These are phyloP conservation scores for Neolamprologus caudopunctatus DNA, from an alignment of 2,113 vertebrate species.

Conservation along the genomic window DNA sequence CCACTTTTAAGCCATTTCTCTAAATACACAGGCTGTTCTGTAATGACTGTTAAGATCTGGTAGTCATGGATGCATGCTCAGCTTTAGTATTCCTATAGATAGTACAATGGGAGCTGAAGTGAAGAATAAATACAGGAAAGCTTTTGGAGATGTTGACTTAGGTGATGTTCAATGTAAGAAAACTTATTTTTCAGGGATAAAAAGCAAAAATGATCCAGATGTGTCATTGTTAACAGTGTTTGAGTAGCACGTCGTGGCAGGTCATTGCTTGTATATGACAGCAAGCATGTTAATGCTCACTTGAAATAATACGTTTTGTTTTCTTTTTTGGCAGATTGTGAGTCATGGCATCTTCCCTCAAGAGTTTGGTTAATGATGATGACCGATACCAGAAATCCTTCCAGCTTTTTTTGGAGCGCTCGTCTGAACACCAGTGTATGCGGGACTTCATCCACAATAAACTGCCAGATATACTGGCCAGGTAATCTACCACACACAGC, in stretches of 20 bases:
- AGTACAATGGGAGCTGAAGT: not conserved
- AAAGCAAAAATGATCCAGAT: not conserved
- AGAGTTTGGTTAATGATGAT: slow-evolving; percentile 65
- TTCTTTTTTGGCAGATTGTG: slow-evolving; percentile 8
- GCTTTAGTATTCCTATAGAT: not conserved
- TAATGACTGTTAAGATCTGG: not conserved
- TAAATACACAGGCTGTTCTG: not conserved
- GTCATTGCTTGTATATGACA: not conserved
- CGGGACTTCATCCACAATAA: slow-evolving; percentile 71
- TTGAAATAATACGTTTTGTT: not conserved
- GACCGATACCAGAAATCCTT: slow-evolving; percentile 74
- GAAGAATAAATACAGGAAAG: not conserved
- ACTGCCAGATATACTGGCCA: slow-evolving; percentile 68
- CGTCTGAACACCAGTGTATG: slow-evolving; percentile 83
- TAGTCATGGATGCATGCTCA: not conserved
- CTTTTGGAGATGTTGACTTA: not conserved
- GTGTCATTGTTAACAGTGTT: not conserved
- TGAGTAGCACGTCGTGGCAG: not conserved
- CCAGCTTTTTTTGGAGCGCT: slow-evolving; percentile 77
- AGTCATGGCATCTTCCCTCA: slow-evolving; percentile 64
- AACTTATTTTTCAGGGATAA: not conserved
- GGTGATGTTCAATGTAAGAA: not conserved
- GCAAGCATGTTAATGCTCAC: not conserved
- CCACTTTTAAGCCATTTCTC: not conserved
- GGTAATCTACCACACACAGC: slow-evolving; percentile 55